Evolutionary conservation across 92 coral and sea anemone genomes (phyloP).

Genomic region (Paragorgia papillata): DNA sequence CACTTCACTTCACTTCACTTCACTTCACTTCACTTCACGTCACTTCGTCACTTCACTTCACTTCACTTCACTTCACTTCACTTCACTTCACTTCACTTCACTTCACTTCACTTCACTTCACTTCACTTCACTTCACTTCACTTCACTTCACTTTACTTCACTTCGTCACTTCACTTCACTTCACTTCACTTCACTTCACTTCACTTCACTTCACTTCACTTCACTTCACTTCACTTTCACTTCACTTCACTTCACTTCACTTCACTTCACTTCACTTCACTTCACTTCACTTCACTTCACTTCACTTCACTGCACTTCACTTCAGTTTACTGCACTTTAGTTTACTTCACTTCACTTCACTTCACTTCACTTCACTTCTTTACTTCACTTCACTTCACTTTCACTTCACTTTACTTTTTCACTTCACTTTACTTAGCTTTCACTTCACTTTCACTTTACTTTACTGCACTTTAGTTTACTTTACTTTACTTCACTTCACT

Average conservation of each 20-base stretch:
- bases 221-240: conserved; percentile 27
- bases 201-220: conserved; percentile 2
- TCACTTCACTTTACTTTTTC: too few relatives aligned
- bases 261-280: conserved; percentile 3
- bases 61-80: not conserved
- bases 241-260: conserved; percentile 13
- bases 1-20: not conserved
- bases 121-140: not conserved
- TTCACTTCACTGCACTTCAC: not conserved
- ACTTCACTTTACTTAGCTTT: too few relatives aligned
- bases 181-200: too few relatives aligned
- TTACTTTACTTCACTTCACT: too few relatives aligned
- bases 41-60: not conserved
- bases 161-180: not conserved
- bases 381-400: too few relatives aligned
- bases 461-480: too few relatives aligned
- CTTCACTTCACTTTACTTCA: not conserved
- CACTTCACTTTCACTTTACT: too few relatives aligned
- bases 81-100: not conserved
- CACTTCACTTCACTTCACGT: not conserved
- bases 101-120: not conserved
- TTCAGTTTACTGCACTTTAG: not conserved
- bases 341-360: not conserved
- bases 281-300: conserved; percentile 6
- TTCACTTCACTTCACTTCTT: too few relatives aligned